Conservation (phyloP, 1,140 invertebrate species). For the Sarcophaga peregrina region DNA sequence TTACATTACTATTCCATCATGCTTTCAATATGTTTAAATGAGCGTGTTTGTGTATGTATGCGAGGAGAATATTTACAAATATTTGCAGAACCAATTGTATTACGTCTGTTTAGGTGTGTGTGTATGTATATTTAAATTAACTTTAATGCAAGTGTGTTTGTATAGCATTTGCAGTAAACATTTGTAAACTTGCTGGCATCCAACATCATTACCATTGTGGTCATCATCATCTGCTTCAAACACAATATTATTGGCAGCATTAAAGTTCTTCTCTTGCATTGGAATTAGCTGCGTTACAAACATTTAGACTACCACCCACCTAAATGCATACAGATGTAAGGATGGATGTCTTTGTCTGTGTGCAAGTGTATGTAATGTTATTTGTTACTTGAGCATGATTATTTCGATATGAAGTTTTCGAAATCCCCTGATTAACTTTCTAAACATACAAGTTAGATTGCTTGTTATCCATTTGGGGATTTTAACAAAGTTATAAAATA, state of each 20-base stretch:
- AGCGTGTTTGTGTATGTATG: neutral
- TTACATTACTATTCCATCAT: constrained; percentile 4
- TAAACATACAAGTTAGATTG: no score
- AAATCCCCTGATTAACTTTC: no score
- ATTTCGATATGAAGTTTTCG: no score
- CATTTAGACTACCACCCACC: neutral
- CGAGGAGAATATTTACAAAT: neutral
- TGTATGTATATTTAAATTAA: neutral
- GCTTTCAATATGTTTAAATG: no score
- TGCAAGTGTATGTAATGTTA: neutral
- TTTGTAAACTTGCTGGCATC: no score
- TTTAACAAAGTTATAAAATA: neutral
- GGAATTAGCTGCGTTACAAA: no score
- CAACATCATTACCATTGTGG: no score
- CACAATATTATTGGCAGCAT: no score
- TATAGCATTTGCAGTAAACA: neutral
- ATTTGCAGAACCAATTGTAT: no score
- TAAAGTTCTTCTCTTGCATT: no score
- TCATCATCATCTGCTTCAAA: no score
- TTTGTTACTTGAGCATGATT: no score
- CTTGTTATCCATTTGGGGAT: constrained; percentile 21
- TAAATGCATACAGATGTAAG: neutral
- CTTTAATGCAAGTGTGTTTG: neutral
- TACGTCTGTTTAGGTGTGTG: neutral
- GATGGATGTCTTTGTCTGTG: neutral